Evolutionary conservation across 2,797 vertebrate genomes (phyloP), one percentile per base, ranked within the genome.

Genomic region (Uromys caudimaculatus): DNA sequence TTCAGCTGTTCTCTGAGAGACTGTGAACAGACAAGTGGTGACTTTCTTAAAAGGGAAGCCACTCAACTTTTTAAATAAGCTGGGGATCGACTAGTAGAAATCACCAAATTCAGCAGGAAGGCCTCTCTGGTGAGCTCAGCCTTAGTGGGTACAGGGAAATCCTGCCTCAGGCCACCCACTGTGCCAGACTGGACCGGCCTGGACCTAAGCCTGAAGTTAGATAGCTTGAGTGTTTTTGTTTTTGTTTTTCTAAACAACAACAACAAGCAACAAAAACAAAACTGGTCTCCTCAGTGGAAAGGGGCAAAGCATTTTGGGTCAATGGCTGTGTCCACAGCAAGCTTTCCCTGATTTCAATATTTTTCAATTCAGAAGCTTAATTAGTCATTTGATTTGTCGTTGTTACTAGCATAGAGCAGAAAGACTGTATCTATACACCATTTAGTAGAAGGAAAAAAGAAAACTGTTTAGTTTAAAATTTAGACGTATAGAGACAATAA

Each of bases 351-450:
- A n/a, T 14, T 69, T 94, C 64, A 73, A 87, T 21, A 11, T 16
- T 76, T 87, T 93, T 41, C 60, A 79, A 13, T 52, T 89, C 69
- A 78, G 67, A 86, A 83, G 35, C n/a, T 73, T 93, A 69, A 77
- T 56, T 91, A 83, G 84, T 58, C 7, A 38, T 79, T 84, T 90
- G 75, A 58, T 64, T 75, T 56, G 21, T 56, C 29, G 60, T 60
- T 81, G 75, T 82, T 86, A 44, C 6, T 27, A 52, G n/a, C 8
- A 64, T 84, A 97, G 47, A 10, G 23, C n/a, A 27, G 67, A 17
- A 44, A 16, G 21, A 41, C 17, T 91, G 13, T 35, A 23, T 58
- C 19, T 41, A 50, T 24, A 79, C 10, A 24, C 13, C 69, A 21
- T 85, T 85, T 78, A 92, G 62, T 71, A 71, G 69, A 8, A 41